Conservation (phyloP, 2,113 vertebrate genomes). For the Quiscalus mexicanus region DNA sequence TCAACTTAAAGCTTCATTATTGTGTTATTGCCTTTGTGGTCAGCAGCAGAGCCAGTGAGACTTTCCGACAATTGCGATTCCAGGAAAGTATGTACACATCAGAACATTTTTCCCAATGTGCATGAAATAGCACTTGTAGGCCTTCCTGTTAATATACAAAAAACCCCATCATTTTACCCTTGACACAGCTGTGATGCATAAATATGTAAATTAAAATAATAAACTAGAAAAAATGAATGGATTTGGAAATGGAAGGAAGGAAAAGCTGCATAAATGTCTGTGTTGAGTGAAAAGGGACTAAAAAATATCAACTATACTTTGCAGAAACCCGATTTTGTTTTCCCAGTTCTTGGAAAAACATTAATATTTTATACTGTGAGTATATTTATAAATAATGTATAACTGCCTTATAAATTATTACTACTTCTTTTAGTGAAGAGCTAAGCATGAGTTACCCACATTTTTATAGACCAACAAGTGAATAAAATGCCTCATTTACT, state of each 20-base stretch:
- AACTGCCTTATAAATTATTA: slow-evolving; percentile 39
- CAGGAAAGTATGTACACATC: not conserved
- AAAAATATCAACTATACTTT: not conserved
- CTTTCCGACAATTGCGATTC: not conserved
- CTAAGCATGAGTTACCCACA: not conserved
- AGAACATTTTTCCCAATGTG: not conserved
- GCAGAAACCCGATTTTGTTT: not conserved
- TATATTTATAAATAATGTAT: slow-evolving; percentile 33
- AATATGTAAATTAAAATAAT: not conserved
- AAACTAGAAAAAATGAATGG: not conserved
- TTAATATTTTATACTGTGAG: slow-evolving; percentile 11
- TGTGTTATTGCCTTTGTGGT: not conserved
- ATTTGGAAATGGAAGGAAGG: not conserved
- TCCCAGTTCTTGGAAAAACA: slow-evolving; percentile 24
- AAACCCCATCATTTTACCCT: not conserved
- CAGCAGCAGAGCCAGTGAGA: not conserved
- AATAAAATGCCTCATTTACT: slow-evolving; percentile 4
- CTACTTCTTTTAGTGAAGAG: slow-evolving; percentile 5
- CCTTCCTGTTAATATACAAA: not conserved
- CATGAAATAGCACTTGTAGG: not conserved
- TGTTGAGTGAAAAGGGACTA: not conserved
- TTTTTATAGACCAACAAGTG: not conserved
- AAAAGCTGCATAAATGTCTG: not conserved
- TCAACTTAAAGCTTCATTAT: not conserved
- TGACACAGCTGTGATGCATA: not conserved